Evolutionary conservation across 1,140 invertebrate species (phyloP).

Genomic region (Andricus grossulariae): DNA sequence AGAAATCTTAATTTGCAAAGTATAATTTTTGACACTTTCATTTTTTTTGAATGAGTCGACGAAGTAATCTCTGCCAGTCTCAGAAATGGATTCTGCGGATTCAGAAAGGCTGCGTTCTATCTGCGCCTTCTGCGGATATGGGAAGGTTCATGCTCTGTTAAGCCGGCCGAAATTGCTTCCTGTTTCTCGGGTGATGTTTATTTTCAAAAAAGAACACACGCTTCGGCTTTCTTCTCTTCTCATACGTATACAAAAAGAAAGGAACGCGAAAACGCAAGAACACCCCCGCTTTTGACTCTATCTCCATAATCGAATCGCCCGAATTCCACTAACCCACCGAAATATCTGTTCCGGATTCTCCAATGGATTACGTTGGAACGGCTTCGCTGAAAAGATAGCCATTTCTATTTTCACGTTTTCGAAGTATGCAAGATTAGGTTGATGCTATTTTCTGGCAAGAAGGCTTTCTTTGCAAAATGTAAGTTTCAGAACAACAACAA

Average conservation of each 20-base stretch:
- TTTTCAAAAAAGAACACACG: not conserved
- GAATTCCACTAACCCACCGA: not conserved
- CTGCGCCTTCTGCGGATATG: not conserved
- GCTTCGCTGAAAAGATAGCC: not conserved
- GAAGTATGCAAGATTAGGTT: too few species aligned
- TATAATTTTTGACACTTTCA: not conserved
- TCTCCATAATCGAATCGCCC: constrained; percentile 12
- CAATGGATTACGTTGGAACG: not conserved
- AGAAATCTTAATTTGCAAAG: not conserved
- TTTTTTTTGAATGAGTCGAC: not conserved
- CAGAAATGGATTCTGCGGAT: not conserved
- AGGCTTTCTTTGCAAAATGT: too few species aligned
- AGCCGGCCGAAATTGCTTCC: constrained; percentile 10
- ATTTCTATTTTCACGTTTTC: not conserved
- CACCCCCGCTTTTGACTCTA: constrained; percentile 4
- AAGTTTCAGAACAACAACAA: too few species aligned
- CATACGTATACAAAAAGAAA: not conserved
- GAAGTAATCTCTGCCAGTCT: not conserved
- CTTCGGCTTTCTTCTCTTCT: not conserved
- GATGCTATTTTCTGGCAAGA: too few species aligned
- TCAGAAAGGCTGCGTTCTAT: too few species aligned
- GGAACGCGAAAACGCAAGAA: constrained; percentile 4
- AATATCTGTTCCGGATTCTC: constrained; percentile 3
- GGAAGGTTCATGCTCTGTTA: constrained; percentile 4
- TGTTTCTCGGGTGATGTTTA: constrained; percentile 19